Evolutionary conservation across 1,140 invertebrate species (phyloP), one percentile per base, ranked within the genome.

Genomic region (Ips nitidus): DNA sequence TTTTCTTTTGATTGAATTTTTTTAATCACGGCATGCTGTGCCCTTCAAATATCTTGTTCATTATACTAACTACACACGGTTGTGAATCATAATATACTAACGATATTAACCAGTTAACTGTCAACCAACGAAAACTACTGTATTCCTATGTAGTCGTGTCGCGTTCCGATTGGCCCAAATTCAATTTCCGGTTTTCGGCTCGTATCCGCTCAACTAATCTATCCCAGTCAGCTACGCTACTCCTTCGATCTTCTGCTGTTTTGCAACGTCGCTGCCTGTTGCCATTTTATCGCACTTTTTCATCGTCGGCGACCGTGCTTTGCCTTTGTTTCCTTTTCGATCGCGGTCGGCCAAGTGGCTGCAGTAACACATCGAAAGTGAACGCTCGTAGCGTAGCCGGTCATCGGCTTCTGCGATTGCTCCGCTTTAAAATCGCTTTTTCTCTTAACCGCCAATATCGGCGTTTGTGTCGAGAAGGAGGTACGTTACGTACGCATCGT

Each of bases 361-460:
- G 63, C 53, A 66, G 42, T 38, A 43, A 50, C 63, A 39, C 38
- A 41, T 40, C 45, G 65, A 66, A 66, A 66, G 65, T 66, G 65
- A 66, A 66, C 65, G 65, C 52, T 55, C 42, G 40, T 41, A 55
- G 41, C 8, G 53, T 40, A 40, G 22, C 5, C 65, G 65, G 65
- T 66, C 65, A 66, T 58, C 65, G 65, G 4, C 65, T 58, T 39
- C 65, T 50, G 56, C 56, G 55, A 66, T 66, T 57, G 41, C 47
- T 52, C 62, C 42, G 59, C 22, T 39, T 39, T 37, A 5, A 37
- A 6, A n/a, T 22, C 53, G n/a, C 53, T 56, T 56, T 37, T 56
- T 37, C 53, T 56, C 53, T 6, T 22, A 22, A 22, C 22, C 22
- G 22, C 22, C 22, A 22, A 22, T 22, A 50, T 50, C 7, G 45